phyloP scores from a whole-genome alignment of 2,888 invertebrate species.

The Steinernema hermaphroditum region DNA sequence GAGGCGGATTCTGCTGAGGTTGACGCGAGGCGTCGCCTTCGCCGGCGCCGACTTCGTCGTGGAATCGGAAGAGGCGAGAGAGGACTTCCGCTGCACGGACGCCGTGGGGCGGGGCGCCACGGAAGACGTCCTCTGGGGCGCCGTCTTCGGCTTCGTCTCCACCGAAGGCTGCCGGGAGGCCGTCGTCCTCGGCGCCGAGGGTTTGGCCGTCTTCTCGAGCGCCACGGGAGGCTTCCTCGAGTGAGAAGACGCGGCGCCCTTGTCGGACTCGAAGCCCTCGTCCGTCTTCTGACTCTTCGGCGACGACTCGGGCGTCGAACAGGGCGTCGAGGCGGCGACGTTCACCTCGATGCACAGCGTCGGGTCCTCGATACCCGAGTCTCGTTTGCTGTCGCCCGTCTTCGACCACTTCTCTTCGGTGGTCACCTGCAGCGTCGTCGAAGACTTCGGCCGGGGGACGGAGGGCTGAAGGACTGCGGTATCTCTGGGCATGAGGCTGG shows the following conservation, averaged over 20 bases:
- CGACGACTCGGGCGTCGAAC: slow-evolving; percentile 29
- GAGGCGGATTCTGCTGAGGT: slow-evolving; percentile 6
- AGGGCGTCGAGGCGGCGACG: slow-evolving; percentile 33
- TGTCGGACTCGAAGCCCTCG: slow-evolving; percentile 23
- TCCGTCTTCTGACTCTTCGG: slow-evolving; percentile 25
- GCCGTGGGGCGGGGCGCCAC: not conserved
- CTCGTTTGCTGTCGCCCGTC: slow-evolving; percentile 31
- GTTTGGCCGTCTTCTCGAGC: not conserved
- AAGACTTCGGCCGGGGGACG: not conserved
- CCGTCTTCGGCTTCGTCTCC: not conserved
- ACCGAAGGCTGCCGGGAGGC: not conserved
- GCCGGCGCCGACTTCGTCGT: not conserved
- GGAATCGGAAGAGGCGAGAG: not conserved
- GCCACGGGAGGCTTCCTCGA: not conserved
- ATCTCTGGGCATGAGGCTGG: not conserved
- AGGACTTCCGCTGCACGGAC: not conserved
- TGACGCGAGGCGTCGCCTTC: slow-evolving; percentile 12
- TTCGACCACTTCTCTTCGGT: slow-evolving; percentile 27
- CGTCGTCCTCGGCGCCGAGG: not conserved
- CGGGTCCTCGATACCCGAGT: slow-evolving; percentile 34
- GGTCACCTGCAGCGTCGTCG: not conserved
- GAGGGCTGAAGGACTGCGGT: not conserved
- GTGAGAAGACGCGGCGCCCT: too few species aligned
- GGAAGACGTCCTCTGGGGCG: too few species aligned
- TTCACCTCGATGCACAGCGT: slow-evolving; percentile 30